Evolutionary conservation across 2,888 invertebrate species (phyloP), one percentile per base, ranked within the genome.

Genomic region (Blastobasis adustella): DNA sequence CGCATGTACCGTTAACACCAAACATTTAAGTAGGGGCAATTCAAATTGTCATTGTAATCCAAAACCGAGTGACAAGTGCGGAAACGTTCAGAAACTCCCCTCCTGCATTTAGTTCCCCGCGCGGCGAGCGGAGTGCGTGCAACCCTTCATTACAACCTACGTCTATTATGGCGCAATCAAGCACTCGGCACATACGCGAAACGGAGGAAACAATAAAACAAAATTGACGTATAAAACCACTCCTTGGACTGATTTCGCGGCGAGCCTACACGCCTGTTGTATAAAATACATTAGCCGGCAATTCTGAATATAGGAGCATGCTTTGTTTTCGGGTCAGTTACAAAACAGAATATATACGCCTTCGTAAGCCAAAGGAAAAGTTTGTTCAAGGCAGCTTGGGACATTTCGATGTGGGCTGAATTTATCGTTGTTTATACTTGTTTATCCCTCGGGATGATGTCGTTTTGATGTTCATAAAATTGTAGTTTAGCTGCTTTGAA

Each of bases 201-300:
- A 80, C 82, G 79, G 74, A 81, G 82, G 85, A 82, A 82, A 84
- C 79, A 80, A 82, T 82, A 81, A 82, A 84, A 82, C 79, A 78
- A 79, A 82, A 83, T 82, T 80, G 82, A 82, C 77, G 82, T 79
- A 82, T 79, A 79, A 82, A 82, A 79, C 79, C 77, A 78, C 79
- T 80, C 77, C 76, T 78, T 78, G 73, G 66, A 79, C 78, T 77
- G 76, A 80, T 80, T 79, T 70, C 72, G 62, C 66, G 54, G 64
- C 64, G 64, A 64, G 64, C 67, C 73, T 67, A 69, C 66, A 66
- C 66, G 67, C 69, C 61, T 63, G 73, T 69, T 71, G 71, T 74
- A 75, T 75, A 72, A 76, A 76, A 73, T 71, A 72, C 72, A 74
- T 73, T 70, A 68, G 63, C 64, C 67, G 64, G 62, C 71, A 68